A percentile compares a stretch with the other conserved stretches of the same genome.
These are phyloP conservation scores for Brachionus manjavacas DNA, from an alignment of 1,140 invertebrate genomes.

Conservation along the genomic window DNA sequence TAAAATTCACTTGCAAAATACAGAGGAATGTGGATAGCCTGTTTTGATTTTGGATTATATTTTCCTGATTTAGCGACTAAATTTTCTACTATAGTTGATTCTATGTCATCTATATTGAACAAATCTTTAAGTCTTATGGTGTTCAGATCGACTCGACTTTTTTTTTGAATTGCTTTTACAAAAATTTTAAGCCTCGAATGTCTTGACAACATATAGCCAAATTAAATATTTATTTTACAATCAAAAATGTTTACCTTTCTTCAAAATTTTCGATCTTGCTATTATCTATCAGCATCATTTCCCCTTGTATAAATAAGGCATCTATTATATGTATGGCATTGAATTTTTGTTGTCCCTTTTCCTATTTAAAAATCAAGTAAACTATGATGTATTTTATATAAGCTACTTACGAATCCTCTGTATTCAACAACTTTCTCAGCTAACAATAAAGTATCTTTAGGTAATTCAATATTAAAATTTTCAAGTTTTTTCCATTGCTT, in stretches of 20 bases:
- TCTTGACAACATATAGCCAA: not conserved
- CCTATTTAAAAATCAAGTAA: not conserved
- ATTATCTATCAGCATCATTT: slow-evolving; percentile 24
- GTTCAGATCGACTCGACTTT: not conserved
- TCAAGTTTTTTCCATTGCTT: slow-evolving; percentile 25
- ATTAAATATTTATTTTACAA: not conserved
- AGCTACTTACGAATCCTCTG: not conserved
- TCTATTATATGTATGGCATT: slow-evolving; percentile 36
- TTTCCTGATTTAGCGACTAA: not conserved
- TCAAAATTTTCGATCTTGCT: not conserved
- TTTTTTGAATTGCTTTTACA: slow-evolving; percentile 28
- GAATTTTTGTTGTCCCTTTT: not conserved
- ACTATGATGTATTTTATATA: not conserved
- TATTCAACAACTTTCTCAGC: slow-evolving; percentile 29
- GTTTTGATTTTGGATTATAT: not conserved
- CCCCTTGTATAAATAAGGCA: slow-evolving; percentile 28
- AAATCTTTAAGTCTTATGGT: slow-evolving; percentile 18
- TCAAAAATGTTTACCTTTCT: not conserved
- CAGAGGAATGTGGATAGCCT: slow-evolving; percentile 4
- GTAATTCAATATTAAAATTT: slow-evolving; percentile 35
- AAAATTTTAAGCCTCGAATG: not conserved
- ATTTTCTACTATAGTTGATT: not conserved
- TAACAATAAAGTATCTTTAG: slow-evolving; percentile 14
- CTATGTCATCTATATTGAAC: slow-evolving; percentile 20
- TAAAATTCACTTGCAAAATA: slow-evolving; percentile 29